Conservation (phyloP, 2,888 invertebrate genomes). For the Amphipyra berbera region DNA sequence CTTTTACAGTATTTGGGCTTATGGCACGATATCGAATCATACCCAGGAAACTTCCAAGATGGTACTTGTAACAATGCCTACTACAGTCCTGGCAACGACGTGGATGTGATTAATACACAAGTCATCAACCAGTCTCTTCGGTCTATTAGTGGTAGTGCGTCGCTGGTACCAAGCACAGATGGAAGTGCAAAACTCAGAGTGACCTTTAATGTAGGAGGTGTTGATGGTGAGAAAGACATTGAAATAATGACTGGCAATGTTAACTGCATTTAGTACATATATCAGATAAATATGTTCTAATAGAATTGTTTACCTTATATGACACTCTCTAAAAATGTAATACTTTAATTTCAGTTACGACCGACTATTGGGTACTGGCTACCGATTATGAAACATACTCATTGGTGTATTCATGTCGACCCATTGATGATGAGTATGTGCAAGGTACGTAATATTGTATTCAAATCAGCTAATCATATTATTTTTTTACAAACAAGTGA, state of each 20-base stretch:
- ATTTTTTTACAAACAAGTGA: neutral
- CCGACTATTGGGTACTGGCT: slow-evolving; percentile 90
- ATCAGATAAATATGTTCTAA: no score
- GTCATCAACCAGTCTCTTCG: slow-evolving; percentile 69
- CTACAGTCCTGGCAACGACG: slow-evolving; percentile 60
- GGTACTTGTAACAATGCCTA: slow-evolving; percentile 74
- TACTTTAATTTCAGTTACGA: slow-evolving; percentile 65
- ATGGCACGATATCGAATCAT: slow-evolving; percentile 76
- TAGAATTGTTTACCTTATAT: no score
- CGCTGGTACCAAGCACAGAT: slow-evolving; percentile 79
- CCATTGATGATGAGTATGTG: slow-evolving; percentile 44
- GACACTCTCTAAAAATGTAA: no score
- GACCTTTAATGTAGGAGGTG: slow-evolving; percentile 89
- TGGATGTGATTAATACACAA: slow-evolving; percentile 69
- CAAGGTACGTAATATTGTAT: slow-evolving; percentile 40
- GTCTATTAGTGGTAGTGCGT: slow-evolving; percentile 71
- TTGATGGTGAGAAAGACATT: slow-evolving; percentile 43
- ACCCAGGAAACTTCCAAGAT: slow-evolving; percentile 69
- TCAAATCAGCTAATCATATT: neutral
- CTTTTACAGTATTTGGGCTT: slow-evolving; percentile 69
- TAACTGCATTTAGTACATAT: neutral
- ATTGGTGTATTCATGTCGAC: slow-evolving; percentile 56
- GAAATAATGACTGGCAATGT: neutral
- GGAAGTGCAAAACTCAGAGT: slow-evolving; percentile 90
- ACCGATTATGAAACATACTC: slow-evolving; percentile 86